phyloP scores from a whole-genome alignment of 2,797 vertebrate genomes.

The Gephyroberyx darwinii region DNA sequence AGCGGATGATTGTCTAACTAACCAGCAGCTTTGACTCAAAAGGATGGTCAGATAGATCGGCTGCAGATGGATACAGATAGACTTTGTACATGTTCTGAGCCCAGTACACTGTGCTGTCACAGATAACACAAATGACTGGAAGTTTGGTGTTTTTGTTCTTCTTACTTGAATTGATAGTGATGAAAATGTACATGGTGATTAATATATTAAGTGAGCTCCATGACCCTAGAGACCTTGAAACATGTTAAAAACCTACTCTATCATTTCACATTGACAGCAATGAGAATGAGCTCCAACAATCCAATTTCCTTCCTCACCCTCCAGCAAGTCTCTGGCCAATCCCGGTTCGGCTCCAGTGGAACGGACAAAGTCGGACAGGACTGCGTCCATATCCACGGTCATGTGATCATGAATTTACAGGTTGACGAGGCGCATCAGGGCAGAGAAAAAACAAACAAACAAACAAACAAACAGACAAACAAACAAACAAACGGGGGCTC shows the following conservation, averaged over 20 bases:
- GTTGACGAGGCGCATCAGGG: slow-evolving; percentile 68
- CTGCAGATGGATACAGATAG: too few relatives aligned
- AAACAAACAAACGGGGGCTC: slow-evolving; percentile 23
- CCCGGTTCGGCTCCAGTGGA: slow-evolving; percentile 97
- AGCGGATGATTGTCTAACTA: slow-evolving; percentile 48
- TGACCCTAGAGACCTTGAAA: too few relatives aligned
- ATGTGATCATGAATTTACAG: slow-evolving; percentile 88
- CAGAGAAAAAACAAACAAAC: slow-evolving; percentile 61
- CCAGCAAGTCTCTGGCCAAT: slow-evolving; percentile 93
- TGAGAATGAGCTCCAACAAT: not conserved
- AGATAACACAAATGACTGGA: not conserved
- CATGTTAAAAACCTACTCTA: not conserved
- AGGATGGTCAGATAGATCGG: slow-evolving; percentile 20
- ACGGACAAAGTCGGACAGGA: slow-evolving; percentile 98
- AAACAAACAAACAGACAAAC: slow-evolving; percentile 55
- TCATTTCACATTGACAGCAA: not conserved
- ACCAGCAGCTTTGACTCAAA: slow-evolving; percentile 24
- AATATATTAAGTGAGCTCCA: too few relatives aligned
- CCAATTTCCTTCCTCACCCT: slow-evolving; percentile 85
- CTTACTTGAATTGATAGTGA: too few relatives aligned
- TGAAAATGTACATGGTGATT: too few relatives aligned
- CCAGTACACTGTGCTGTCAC: too few relatives aligned
- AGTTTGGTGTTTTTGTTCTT: not conserved
- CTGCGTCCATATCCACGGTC: slow-evolving; percentile 96
- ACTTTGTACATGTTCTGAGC: too few relatives aligned